Evolutionary conservation across 1,140 invertebrate species (phyloP), one percentile per base, ranked within the genome.

Genomic region (Drosophila littoralis): DNA sequence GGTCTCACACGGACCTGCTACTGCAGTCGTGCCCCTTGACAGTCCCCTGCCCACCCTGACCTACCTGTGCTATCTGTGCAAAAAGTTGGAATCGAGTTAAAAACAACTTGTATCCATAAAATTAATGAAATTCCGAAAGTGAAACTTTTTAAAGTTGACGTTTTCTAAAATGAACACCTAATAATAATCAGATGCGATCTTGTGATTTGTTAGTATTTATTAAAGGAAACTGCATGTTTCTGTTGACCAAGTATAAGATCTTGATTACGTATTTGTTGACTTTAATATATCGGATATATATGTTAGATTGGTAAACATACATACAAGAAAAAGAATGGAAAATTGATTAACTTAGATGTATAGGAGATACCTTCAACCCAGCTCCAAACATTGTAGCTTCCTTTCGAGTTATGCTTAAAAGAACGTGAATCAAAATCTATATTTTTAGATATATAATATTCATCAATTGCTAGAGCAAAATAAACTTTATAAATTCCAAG

Each of bases 121-220:
- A 72, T 84, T 89, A 75, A 84, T 84, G 54, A 77, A 74, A 57
- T 88, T 83, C 75, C 67, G 83, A 88, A 88, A 88, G 83, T 88
- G 83, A 88, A 88, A 88, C 76, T 88, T 75, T 79, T 55, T 43
- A 46, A n/a, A 50, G 59, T 73, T 59, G 63, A 67, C 55, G 63
- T 67, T 66, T 66, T 22, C 58, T 28, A n/a, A 77, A 77, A 77
- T 51, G 17, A 79, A 72, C 60, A 61, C n/a, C 15, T 35, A 46
- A 59, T 59, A 66, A 66, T 36, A 65, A 65, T 22, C 46, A 72
- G 52, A 32, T 45, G 38, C 35, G 9, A 36, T 13, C 22, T 7
- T 51, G n/a, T 36, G 51, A 22, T 48, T 40, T 36, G 10, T 50
- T 13, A 33, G 12, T n/a, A 12, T 9, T 7, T 7, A 7, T 35